A percentile compares a stretch with the other conserved stretches of the same genome.
Conservation (phyloP, 2,888 invertebrate species). For the Gisinianus flammeolus region DNA sequence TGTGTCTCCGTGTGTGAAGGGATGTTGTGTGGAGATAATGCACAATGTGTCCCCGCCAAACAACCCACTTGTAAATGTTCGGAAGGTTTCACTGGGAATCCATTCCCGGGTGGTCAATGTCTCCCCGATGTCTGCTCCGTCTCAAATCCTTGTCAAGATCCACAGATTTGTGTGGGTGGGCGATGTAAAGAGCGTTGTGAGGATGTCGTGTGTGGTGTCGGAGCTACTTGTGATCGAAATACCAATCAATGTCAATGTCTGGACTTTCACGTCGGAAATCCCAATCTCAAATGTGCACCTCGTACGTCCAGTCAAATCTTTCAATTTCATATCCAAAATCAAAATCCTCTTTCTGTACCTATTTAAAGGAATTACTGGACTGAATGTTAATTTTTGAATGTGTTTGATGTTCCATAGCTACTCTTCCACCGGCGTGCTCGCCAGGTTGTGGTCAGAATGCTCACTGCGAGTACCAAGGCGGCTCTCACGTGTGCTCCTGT, state of each 20-base stretch:
- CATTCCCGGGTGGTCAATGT: conserved; percentile 88
- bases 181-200: conserved; percentile 89
- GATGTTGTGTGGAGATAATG: conserved; percentile 61
- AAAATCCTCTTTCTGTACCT: too few species aligned
- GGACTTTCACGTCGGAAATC: conserved; percentile 86
- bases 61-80: conserved; percentile 85
- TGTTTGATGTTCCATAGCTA: too few species aligned
- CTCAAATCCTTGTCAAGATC: conserved; percentile 77
- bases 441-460: conserved; percentile 83
- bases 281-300: conserved; percentile 87
- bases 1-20: conserved; percentile 75
- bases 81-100: conserved; percentile 85
- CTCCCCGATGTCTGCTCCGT: conserved; percentile 78
- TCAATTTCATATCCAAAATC: too few species aligned
- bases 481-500: conserved; percentile 79
- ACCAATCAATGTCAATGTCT: conserved; percentile 86
- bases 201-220: conserved; percentile 83
- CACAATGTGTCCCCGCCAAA: conserved; percentile 68
- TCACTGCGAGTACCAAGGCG: conserved; percentile 80
- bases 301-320: conserved; percentile 71
- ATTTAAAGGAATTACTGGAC: too few species aligned
- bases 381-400: too few species aligned
- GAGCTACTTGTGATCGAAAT: conserved; percentile 80
- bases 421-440: conserved; percentile 76
- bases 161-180: conserved; percentile 82